Conservation (phyloP, 1,140 invertebrate species). For the Gonatopus flavifemur region DNA sequence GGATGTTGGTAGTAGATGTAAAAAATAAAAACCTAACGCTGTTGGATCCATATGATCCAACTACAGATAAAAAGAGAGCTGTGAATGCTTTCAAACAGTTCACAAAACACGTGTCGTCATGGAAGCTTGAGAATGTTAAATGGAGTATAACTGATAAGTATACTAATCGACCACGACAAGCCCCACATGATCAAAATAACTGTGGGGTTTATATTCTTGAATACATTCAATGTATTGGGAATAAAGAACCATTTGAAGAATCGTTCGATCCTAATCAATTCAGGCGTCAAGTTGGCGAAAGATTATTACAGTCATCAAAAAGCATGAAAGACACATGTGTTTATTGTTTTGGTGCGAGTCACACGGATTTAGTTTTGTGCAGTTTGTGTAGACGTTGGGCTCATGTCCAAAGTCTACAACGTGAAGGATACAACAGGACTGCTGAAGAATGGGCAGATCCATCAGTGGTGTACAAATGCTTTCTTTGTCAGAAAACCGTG, state of each 20-base stretch:
- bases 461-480: background rate
- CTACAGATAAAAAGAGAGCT: constrained; percentile 3
- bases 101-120: background rate
- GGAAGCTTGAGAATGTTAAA: background rate
- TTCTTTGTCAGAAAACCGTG: constrained; percentile 38
- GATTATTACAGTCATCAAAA: no score
- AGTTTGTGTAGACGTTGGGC: constrained; percentile 3
- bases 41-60: constrained; percentile 17
- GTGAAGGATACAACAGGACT: background rate
- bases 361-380: constrained; percentile 1
- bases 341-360: no score
- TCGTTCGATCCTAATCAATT: constrained; percentile 2
- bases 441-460: constrained; percentile 1
- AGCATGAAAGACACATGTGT: no score
- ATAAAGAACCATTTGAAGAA: background rate
- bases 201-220: constrained; percentile 5
- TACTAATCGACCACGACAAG: constrained; percentile 4
- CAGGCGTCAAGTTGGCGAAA: no score
- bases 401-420: background rate
- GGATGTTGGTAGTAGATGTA: constrained; percentile 12
- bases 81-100: constrained; percentile 4
- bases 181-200: constrained; percentile 4
- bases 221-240: constrained; percentile 4
- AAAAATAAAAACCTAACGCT: constrained; percentile 6
- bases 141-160: background rate